Evolutionary conservation across 2,113 vertebrate genomes (phyloP), one percentile per base, ranked within the genome.

Genomic region (Peucedramus taeniatus): DNA sequence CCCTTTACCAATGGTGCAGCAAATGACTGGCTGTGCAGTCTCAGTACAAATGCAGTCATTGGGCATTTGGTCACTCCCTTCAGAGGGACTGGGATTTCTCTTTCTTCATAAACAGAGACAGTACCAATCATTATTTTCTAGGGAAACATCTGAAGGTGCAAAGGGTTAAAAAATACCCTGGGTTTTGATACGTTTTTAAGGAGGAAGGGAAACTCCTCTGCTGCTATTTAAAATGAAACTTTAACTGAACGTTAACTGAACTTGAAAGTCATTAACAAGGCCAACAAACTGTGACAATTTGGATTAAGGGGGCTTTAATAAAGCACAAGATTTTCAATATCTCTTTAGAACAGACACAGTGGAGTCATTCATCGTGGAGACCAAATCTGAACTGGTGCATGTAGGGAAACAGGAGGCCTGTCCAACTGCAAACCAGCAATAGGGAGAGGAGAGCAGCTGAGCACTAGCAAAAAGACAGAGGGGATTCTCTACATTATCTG

Each of bases 211-310:
- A 94, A 86, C 9, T 74, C 33, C 35, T 39, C 15, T 56, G 26
- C 44, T 85, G 42, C 60, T 88, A 22, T 75, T 86, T 83, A 56
- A 87, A 96, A 86, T 56, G 8, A 83, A 93, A 78, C 51, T 54
- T 90, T 70, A 78, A 57, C 35, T 83, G 82, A 93, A 90, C 0
- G 0, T 56, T 93, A 92, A 66, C 64, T 81, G 56, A 93, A 95
- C 61, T 88, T 94, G 71, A 81, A 96, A 96, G 28, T 88, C 64
- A 94, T 96, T 94, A 94, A 81, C 44, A 64, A 66, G 56, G 40
- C 44, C 85, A 95, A 90, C 60, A 89, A 94, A 95, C 79, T 94
- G 76, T 95, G 64, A 84, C 71, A 64, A 86, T 87, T 75, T 90
- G 88, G 64, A 92, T 93, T 94, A 96, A 93, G 45, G 6, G 18